Conservation (phyloP, 2,888 invertebrate genomes). For the Eugnorisma glareosa region DNA sequence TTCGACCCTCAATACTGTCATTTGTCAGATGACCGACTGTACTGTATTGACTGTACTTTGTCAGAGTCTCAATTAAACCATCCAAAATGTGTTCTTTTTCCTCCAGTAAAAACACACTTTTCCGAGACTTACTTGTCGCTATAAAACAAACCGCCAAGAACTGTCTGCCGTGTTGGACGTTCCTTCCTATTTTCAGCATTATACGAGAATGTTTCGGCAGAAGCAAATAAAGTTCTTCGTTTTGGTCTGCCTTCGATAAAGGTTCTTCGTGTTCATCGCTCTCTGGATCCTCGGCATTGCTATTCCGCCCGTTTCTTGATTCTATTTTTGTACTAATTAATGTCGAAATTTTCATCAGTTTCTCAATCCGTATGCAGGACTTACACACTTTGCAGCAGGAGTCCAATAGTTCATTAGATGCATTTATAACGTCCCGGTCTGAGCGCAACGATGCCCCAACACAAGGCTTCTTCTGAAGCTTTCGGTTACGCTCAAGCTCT, state of each 20-base stretch:
- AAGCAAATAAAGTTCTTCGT: constrained; percentile 18
- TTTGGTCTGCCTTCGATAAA: neutral
- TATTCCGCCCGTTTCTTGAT: neutral
- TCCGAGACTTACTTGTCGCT: constrained; percentile 7
- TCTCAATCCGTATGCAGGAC: constrained; percentile 27
- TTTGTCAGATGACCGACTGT: too few species aligned
- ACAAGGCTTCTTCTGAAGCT: neutral
- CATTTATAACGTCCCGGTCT: constrained; percentile 21
- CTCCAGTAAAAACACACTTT: constrained; percentile 1
- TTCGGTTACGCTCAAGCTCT: neutral
- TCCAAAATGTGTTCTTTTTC: constrained; percentile 34
- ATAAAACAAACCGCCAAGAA: constrained; percentile 11
- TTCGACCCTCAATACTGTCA: too few species aligned
- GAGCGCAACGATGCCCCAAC: constrained; percentile 14
- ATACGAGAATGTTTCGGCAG: constrained; percentile 29
- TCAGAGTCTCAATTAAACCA: constrained; percentile 17
- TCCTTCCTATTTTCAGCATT: constrained; percentile 35
- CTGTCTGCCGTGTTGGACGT: neutral
- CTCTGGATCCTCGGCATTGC: neutral
- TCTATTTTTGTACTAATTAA: constrained; percentile 14
- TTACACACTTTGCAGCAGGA: constrained; percentile 41
- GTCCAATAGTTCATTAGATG: constrained; percentile 4
- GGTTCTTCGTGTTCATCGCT: neutral
- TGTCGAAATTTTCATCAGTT: constrained; percentile 19
- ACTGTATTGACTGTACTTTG: too few species aligned